These are phyloP conservation scores for Drosophila tropicalis DNA, from an alignment of 1,140 invertebrate species.

Conservation along the genomic window DNA sequence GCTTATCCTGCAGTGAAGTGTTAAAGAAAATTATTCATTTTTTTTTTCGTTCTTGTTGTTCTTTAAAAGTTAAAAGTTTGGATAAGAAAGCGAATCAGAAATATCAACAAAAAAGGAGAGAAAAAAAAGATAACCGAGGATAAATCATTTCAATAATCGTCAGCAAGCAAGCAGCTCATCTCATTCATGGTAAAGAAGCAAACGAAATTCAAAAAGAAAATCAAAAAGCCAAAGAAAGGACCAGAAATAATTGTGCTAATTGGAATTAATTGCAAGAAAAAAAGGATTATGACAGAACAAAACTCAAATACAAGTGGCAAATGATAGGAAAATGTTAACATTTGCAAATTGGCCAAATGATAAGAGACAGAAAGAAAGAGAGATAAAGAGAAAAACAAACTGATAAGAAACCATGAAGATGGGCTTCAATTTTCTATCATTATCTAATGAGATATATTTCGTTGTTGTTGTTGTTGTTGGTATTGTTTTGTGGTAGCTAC, in stretches of 20 bases:
- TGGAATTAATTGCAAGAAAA: conserved; percentile 43
- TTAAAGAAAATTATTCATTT: background rate
- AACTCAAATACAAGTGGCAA: conserved; percentile 24
- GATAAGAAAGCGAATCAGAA: background rate
- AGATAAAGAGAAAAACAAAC: background rate
- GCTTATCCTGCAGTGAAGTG: background rate
- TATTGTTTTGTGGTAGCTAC: conserved; percentile 7
- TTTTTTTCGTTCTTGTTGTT: conserved; percentile 38
- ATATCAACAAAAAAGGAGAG: background rate
- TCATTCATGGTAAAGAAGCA: conserved; percentile 44
- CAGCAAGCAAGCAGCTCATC: conserved; percentile 24
- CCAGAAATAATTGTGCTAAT: conserved; percentile 36
- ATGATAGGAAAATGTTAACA: background rate
- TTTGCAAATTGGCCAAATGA: no score
- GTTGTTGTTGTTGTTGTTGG: no score
- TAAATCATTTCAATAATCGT: conserved; percentile 24
- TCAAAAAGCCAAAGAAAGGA: background rate
- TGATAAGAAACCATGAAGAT: background rate
- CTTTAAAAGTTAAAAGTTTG: background rate
- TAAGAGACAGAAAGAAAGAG: no score
- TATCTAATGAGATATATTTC: no score
- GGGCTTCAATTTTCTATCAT: background rate
- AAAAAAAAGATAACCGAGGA: conserved; percentile 20
- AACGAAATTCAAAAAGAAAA: background rate
- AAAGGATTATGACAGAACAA: conserved; percentile 30